Base-by-base conservation (phyloP, 2,888 invertebrate species). In the Prenolepis imparis region DNA sequence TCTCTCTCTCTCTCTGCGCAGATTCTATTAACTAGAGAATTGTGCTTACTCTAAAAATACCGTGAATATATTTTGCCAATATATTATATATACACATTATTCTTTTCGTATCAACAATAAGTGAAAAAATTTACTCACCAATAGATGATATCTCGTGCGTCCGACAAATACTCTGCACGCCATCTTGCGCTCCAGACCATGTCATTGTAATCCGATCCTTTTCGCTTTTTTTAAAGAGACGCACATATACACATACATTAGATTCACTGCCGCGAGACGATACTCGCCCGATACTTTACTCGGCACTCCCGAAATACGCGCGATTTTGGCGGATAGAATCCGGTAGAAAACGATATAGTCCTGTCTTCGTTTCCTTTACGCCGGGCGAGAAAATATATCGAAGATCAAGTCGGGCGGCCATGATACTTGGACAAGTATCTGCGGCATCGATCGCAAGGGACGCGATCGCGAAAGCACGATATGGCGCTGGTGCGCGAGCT, bases 271-370 rank as follows among this genome's bases (percentile, higher is more conserved):
- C 6, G 48, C 52, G n/a, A 52, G 8, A 48, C 48, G 48, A 48
- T 48, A n/a, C 6, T 48, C n/a, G 12, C 12, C 41, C 12, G 57
- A 72, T 24, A 39, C 55, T 70, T 70, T 21, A 72, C 36, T 55
- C 24, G 72, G 24, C 36, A 72, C 18, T 72, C 21, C 18, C 55
- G 55, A 57, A 57, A 21, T 48, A 48, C 39, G 36, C 57, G 24
- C 39, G 24, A 72, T 72, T 72, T 57, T 21, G 55, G 36, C 70
- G 55, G 24, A 18, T 39, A 57, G 32, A 55, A 39, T 24, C 0
- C 21, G 36, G 11, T 24, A 24, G 24, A 57, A 57, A 11, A 36
- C 36, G 55, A 28, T 12, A 12, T 24, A 3, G 6, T 68, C 28
- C n/a, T n/a, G 28, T n/a, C 28, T 28, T 28, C 28, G 28, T 28